Evolutionary conservation across 2,888 invertebrate genomes (phyloP).

Genomic region (Pachycephus smyrnensis): DNA sequence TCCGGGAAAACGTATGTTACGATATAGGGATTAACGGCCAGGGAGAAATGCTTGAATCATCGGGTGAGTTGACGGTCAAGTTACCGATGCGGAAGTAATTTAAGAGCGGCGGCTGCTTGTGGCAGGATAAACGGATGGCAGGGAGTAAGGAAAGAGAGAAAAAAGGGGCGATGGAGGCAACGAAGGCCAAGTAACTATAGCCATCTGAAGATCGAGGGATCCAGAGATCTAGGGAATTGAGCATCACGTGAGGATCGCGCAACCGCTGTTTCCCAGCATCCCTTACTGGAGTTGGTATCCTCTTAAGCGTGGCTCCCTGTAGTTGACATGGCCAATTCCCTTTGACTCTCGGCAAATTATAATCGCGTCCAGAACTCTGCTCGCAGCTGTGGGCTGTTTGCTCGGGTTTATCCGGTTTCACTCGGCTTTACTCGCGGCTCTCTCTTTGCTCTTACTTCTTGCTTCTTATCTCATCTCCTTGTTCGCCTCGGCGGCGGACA

Average conservation of each 20-base stretch:
- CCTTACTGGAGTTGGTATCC: constrained; percentile 34
- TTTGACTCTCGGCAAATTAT: constrained; percentile 59
- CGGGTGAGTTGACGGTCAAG: constrained; percentile 39
- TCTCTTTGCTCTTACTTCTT: not conserved
- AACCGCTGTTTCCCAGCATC: constrained; percentile 18
- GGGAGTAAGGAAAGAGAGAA: too few species aligned
- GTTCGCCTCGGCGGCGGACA: not conserved
- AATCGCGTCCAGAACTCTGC: constrained; percentile 43
- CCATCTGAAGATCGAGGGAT: not conserved
- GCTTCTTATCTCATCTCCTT: not conserved
- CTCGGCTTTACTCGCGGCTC: not conserved
- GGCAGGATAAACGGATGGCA: too few species aligned
- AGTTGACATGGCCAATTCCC: constrained; percentile 64
- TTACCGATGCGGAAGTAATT: constrained; percentile 54
- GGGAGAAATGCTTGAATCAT: constrained; percentile 45
- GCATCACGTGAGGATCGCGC: not conserved
- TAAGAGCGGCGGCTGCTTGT: too few species aligned
- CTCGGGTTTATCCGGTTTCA: not conserved
- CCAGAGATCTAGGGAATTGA: not conserved
- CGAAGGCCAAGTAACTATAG: not conserved
- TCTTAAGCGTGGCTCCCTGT: constrained; percentile 52
- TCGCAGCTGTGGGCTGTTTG: not conserved
- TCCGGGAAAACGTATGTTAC: not conserved
- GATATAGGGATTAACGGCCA: constrained; percentile 48
- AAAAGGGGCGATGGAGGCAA: not conserved